A percentile compares a stretch with the other conserved stretches of the same genome.
These are phyloP conservation scores for Nomada ruficornis DNA, from an alignment of 2,888 invertebrate species.

Conservation along the genomic window DNA sequence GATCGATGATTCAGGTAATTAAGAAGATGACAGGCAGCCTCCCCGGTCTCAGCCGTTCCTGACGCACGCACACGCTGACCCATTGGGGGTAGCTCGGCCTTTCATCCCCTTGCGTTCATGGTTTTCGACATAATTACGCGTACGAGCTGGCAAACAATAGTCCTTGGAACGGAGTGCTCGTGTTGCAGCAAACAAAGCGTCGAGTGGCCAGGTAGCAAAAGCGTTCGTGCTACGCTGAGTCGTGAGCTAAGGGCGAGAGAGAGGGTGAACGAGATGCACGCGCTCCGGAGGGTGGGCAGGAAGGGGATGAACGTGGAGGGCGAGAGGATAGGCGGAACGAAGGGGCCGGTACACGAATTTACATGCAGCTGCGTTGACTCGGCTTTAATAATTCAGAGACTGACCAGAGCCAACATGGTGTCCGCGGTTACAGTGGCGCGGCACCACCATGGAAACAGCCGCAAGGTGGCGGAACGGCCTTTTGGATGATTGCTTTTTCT, in stretches of 20 bases:
- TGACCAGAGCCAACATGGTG: slow-evolving; percentile 53
- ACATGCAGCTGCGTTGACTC: slow-evolving; percentile 56
- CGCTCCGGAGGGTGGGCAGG: background rate
- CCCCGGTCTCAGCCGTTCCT: background rate
- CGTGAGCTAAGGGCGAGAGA: slow-evolving; percentile 22
- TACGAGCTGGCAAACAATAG: slow-evolving; percentile 52
- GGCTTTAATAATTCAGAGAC: slow-evolving; percentile 68
- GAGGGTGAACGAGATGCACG: background rate
- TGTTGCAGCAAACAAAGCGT: slow-evolving; percentile 48
- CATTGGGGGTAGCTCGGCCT: background rate
- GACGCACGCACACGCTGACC: background rate
- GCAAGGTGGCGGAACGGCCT: background rate
- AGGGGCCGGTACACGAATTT: slow-evolving; percentile 44
- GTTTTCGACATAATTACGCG: slow-evolving; percentile 46
- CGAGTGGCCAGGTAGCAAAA: slow-evolving; percentile 48
- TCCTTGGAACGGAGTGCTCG: slow-evolving; percentile 14
- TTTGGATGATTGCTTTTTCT: background rate
- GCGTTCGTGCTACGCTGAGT: slow-evolving; percentile 37
- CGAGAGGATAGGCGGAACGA: slow-evolving; percentile 5
- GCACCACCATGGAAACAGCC: background rate
- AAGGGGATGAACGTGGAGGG: too few species aligned
- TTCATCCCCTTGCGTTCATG: slow-evolving; percentile 5
- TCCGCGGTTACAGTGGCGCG: slow-evolving; percentile 45
- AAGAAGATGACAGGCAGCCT: background rate
- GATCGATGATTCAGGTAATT: background rate